These are phyloP conservation scores for Notolabrus celidotus DNA, from an alignment of 2,797 vertebrate species.

Conservation along the genomic window DNA sequence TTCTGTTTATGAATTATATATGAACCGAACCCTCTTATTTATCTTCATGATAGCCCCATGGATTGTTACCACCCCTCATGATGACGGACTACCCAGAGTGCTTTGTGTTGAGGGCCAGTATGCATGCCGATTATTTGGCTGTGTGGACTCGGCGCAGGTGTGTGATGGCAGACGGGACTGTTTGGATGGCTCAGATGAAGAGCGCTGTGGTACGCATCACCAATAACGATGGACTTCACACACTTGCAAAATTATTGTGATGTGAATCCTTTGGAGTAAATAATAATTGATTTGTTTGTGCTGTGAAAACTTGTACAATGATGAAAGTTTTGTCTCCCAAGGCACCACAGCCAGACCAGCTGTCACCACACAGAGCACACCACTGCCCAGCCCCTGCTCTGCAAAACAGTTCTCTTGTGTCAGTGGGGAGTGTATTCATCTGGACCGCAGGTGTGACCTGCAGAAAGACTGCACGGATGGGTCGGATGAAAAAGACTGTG, in stretches of 20 bases:
- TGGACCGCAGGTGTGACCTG: slow-evolving; percentile 86
- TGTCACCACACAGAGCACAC: slow-evolving; percentile 53
- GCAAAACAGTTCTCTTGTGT: slow-evolving; percentile 86
- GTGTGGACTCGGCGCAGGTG: slow-evolving; percentile 80
- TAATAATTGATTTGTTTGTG: neutral
- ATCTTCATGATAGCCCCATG: slow-evolving; percentile 42
- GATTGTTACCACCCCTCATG: slow-evolving; percentile 47
- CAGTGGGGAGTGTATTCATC: slow-evolving; percentile 88
- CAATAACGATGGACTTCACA: neutral
- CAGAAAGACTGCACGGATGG: slow-evolving; percentile 87
- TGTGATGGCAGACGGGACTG: slow-evolving; percentile 88
- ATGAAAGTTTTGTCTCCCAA: slow-evolving; percentile 24
- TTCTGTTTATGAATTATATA: neutral
- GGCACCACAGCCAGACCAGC: slow-evolving; percentile 51
- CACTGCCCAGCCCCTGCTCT: slow-evolving; percentile 82
- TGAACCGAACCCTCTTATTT: neutral
- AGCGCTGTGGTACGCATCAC: slow-evolving; percentile 82
- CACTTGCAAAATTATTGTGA: neutral
- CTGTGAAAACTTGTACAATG: neutral
- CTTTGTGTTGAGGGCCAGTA: slow-evolving; percentile 85
- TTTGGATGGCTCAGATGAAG: slow-evolving; percentile 88
- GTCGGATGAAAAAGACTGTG: slow-evolving; percentile 89
- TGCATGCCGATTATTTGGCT: slow-evolving; percentile 84
- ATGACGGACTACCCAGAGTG: slow-evolving; percentile 75
- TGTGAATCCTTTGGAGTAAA: neutral